Percentiles rank a stretch among this genome's conserved stretches.
Evolutionary conservation across 2,888 invertebrate species (phyloP).

Genomic region (Yponomeuta evonymella): DNA sequence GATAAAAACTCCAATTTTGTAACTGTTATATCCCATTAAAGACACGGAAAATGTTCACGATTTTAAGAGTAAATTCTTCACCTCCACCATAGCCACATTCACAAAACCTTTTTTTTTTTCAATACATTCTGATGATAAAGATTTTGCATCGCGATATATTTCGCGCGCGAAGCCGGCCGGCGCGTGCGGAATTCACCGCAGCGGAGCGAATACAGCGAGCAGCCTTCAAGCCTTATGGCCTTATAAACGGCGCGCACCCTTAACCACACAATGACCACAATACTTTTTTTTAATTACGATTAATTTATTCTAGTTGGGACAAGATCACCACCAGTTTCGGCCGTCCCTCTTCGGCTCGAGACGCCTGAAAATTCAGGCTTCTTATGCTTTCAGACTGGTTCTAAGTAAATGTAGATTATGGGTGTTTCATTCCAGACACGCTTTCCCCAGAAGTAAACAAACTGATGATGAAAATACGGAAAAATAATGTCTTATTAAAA

Average conservation of each 20-base stretch:
- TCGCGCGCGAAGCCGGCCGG: slow-evolving; percentile 10
- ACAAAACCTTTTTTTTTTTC: slow-evolving; percentile 17
- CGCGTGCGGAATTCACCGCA: slow-evolving; percentile 40
- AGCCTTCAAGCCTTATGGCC: slow-evolving; percentile 40
- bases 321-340: slow-evolving; percentile 61
- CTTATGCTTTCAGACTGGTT: not conserved
- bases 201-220: slow-evolving; percentile 36
- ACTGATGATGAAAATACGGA: too few species aligned
- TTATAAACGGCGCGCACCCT: slow-evolving; percentile 58
- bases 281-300: slow-evolving; percentile 51
- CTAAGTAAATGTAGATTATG: not conserved
- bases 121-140: not conserved
- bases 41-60: not conserved
- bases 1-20: not conserved
- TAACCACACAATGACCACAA: slow-evolving; percentile 32
- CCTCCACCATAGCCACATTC: too few species aligned
- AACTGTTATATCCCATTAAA: too few species aligned
- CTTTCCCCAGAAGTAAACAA: too few species aligned
- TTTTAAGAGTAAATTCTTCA: not conserved
- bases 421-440: not conserved
- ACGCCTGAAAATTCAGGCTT: not conserved
- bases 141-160: not conserved
- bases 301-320: slow-evolving; percentile 63
- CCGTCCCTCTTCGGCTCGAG: slow-evolving; percentile 11
- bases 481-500: too few species aligned